Evolutionary conservation across 2,113 vertebrate species (phyloP).

Genomic region (Menidia beryllina): DNA sequence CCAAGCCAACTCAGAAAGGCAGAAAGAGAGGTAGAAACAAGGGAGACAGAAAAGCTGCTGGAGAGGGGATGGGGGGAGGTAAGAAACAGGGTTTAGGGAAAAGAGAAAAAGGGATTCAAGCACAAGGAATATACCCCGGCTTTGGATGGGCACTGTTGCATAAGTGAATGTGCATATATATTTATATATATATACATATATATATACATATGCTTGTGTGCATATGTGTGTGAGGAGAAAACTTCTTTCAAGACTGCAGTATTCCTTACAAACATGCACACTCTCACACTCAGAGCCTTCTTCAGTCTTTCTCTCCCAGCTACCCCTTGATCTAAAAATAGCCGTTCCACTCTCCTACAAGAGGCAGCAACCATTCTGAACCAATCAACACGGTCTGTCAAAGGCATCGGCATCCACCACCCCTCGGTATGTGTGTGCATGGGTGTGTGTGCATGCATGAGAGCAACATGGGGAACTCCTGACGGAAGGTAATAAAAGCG

Average conservation of each 20-base stretch:
- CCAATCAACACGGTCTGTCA: conserved; percentile 83
- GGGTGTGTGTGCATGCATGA: conserved; percentile 26
- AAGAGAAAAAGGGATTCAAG: conserved; percentile 39
- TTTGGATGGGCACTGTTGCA: conserved; percentile 73
- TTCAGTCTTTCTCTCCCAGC: conserved; percentile 79
- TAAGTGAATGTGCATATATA: conserved; percentile 54
- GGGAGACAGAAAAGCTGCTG: conserved; percentile 42
- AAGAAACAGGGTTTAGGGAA: conserved; percentile 48
- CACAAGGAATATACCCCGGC: conserved; percentile 64
- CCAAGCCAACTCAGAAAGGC: conserved; percentile 51
- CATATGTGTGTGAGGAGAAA: conserved; percentile 50
- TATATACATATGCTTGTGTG: conserved; percentile 37
- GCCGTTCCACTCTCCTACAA: conserved; percentile 79
- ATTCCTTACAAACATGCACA: conserved; percentile 61
- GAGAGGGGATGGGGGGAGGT: not conserved
- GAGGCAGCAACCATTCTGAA: conserved; percentile 82
- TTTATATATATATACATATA: conserved; percentile 45
- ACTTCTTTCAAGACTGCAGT: conserved; percentile 81
- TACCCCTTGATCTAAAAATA: conserved; percentile 85
- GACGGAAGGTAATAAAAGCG: conserved; percentile 64
- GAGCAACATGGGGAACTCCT: conserved; percentile 73
- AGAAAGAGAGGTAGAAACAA: conserved; percentile 50
- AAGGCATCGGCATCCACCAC: conserved; percentile 73
- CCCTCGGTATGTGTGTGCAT: conserved; percentile 30
- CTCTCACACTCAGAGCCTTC: conserved; percentile 48